Evolutionary conservation across 2,113 vertebrate species (phyloP).

Genomic region (Psettodes erumei): DNA sequence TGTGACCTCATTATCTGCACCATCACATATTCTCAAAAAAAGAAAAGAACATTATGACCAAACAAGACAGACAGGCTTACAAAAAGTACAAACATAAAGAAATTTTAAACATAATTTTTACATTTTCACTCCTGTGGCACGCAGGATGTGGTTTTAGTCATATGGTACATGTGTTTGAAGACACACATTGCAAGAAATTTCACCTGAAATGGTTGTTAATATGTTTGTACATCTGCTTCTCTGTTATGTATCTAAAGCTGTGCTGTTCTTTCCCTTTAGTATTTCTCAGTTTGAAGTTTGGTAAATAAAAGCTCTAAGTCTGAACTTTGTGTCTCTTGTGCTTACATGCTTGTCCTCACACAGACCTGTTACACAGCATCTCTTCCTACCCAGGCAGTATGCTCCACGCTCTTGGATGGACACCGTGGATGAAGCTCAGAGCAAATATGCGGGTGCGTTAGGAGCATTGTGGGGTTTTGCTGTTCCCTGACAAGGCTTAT

Average conservation of each 20-base stretch:
- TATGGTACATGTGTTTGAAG: too few relatives aligned
- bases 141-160: too few relatives aligned
- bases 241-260: background rate
- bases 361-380: background rate
- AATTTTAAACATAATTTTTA: too few relatives aligned
- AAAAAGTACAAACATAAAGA: too few relatives aligned
- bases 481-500: slow-evolving; percentile 60
- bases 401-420: slow-evolving; percentile 7
- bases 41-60: too few relatives aligned
- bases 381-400: background rate
- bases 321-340: background rate
- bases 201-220: too few relatives aligned
- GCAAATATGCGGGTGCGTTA: slow-evolving; percentile 9
- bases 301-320: background rate
- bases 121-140: too few relatives aligned
- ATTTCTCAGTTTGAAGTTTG: slow-evolving; percentile 5
- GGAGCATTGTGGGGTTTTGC: slow-evolving; percentile 34
- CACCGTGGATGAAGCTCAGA: background rate
- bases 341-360: background rate
- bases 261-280: background rate
- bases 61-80: too few relatives aligned
- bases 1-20: too few relatives aligned
- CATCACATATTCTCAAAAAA: too few relatives aligned
- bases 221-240: too few relatives aligned
- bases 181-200: too few relatives aligned